Evolutionary conservation across 1,140 invertebrate species (phyloP), one percentile per base, ranked within the genome.

Genomic region (Lucilia cuprina): DNA sequence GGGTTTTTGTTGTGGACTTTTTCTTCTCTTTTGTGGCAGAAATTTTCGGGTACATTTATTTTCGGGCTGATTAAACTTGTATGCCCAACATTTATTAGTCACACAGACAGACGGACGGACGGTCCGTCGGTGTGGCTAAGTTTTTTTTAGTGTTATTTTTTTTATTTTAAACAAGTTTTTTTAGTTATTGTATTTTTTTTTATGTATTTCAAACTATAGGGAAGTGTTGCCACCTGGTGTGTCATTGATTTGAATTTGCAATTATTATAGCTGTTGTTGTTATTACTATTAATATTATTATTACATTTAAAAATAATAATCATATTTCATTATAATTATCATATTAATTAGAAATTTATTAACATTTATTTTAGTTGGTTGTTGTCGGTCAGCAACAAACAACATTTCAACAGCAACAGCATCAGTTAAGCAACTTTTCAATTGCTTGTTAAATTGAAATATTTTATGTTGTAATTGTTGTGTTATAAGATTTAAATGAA

Each of bases 141-240:
- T 41, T 41, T 41, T 41, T 41, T 41, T 41, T 5, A 41, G 13
- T 60, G 5, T 60, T 21, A 21, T 70, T 8, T 70, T 70, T 70
- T 70, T 55, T 70, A 1, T 70, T 19, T 70, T 21, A 4, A 21
- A 21, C 1, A 70, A 0, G 9, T 70, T 70, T 70, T 5, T 70
- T 70, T n/a, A n/a, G 19, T 70, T 21, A 5, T 70, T 70, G 65
- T 70, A 8, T 70, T 70, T 5, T 70, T 70, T 70, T 21, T 70
- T 21, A 0, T 70, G 5, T 55, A 19, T 10, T 65, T 70, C 19
- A 41, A 8, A 0, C n/a, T 70, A 21, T 70, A 21, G 65, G 65
- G n/a, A 70, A 70, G 65, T 70, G 65, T 70, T 70, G 65, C 65
- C 65, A 70, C 65, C 65, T 70, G 65, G 65, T 70, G 65, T 70